Evolutionary conservation across 2,113 vertebrate species (phyloP).

Genomic region (Daphoenositta chrysoptera): DNA sequence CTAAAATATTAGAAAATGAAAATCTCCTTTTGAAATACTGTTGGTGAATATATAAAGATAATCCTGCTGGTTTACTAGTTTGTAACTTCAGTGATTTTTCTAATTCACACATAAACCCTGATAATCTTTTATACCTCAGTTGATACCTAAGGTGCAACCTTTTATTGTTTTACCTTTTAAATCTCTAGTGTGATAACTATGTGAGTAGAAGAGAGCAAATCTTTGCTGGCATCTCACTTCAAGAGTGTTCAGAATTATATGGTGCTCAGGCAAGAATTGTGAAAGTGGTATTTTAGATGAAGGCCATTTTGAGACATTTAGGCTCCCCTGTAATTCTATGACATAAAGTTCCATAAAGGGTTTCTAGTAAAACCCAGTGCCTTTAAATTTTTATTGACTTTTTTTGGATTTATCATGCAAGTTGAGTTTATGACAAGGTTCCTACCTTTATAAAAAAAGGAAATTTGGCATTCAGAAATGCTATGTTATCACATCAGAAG

Average conservation of each 20-base stretch:
- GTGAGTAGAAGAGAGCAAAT: not conserved
- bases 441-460: not conserved
- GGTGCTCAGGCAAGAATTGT: not conserved
- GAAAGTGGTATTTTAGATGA: not conserved
- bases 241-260: not conserved
- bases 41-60: not conserved
- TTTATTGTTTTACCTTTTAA: not conserved
- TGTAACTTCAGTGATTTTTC: not conserved
- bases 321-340: not conserved
- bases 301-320: not conserved
- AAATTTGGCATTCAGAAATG: not conserved
- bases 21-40: not conserved
- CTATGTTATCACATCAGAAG: not conserved
- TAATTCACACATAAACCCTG: not conserved
- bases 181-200: not conserved
- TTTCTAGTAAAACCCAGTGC: not conserved
- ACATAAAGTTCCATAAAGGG: not conserved
- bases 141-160: not conserved
- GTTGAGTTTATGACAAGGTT: not conserved
- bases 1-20: not conserved
- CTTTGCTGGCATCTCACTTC: not conserved
- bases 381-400: not conserved
- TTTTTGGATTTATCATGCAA: not conserved
- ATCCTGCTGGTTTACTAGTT: not conserved
- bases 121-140: not conserved